Evolutionary conservation across 2,888 invertebrate genomes (phyloP), one percentile per base, ranked within the genome.

Genomic region (Apotomis capreana): DNA sequence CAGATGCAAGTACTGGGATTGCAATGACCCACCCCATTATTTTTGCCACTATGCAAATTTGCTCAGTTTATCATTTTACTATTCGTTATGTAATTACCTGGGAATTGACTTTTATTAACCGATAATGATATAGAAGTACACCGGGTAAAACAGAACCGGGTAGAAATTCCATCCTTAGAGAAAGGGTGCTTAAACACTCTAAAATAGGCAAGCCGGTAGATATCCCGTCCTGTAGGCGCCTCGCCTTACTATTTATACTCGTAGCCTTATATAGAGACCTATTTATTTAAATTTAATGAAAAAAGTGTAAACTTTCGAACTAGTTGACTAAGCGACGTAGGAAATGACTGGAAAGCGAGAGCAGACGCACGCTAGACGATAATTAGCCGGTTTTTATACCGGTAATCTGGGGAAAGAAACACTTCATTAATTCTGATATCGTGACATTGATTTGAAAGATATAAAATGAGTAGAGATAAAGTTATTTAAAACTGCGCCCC

Each of bases 351-450:
- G 65, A 70, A 65, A 70, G 70, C 37, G 59, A 36, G 58, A 15
- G 49, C 59, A 70, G 64, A 70, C 70, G 46, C 59, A 60, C 70
- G 70, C 70, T 37, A 70, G 65, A 70, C 65, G 15, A 37, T 49
- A 55, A 65, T 65, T 65, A 60, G 54, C 46, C 36, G 62, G 49
- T 57, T 68, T 52, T 60, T n/a, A 10, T 49, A 4, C 13, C 6
- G 49, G 49, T 49, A 49, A 49, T 13, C 10, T 36, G 55, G 12
- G 12, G n/a, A 26, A 12, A 55, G 63, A 64, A 55, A 57, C 26
- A 26, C 26, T 10, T 37, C 3, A 49, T 57, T 58, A 0, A 46
- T 60, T 13, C 40, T 40, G 40, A 5, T 0, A 55, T 15, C 15
- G 49, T 40, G 40, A 40, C 40, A 40, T 40, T 40, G 40, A 40